These are phyloP conservation scores for Troides helena DNA, from an alignment of 2,888 invertebrate species.

Conservation along the genomic window DNA sequence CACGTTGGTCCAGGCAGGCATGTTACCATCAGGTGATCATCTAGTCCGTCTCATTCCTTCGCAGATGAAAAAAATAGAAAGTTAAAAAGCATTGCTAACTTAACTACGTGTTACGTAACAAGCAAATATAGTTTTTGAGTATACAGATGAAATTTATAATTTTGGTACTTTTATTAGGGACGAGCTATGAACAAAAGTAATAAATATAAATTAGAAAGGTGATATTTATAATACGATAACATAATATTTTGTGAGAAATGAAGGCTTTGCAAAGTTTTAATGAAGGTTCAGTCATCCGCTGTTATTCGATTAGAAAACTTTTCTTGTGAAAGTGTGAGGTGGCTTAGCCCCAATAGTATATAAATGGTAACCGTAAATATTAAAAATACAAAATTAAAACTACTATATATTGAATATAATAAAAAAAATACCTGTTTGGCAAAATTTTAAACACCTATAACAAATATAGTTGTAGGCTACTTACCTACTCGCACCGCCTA, in stretches of 20 bases:
- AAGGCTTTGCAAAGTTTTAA: conserved; percentile 37
- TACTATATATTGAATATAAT: not conserved
- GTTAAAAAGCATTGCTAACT: too few species aligned
- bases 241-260: conserved; percentile 26
- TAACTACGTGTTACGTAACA: too few species aligned
- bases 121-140: too few species aligned
- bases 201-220: conserved; percentile 4
- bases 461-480: not conserved
- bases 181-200: too few species aligned
- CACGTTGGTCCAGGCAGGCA: too few species aligned
- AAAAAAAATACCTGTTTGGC: not conserved
- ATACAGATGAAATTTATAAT: too few species aligned
- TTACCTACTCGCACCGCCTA: too few species aligned
- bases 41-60: too few species aligned
- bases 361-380: not conserved
- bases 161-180: too few species aligned
- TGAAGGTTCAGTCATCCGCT: conserved; percentile 27
- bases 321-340: conserved; percentile 23
- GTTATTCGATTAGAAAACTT: conserved; percentile 26
- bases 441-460: not conserved
- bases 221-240: conserved; percentile 8
- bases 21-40: too few species aligned
- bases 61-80: too few species aligned
- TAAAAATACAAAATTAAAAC: not conserved
- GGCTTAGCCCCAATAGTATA: conserved; percentile 5